Evolutionary conservation across 2,888 invertebrate species (phyloP), one percentile per base, ranked within the genome.

Genomic region (Trissolcus japonicus): DNA sequence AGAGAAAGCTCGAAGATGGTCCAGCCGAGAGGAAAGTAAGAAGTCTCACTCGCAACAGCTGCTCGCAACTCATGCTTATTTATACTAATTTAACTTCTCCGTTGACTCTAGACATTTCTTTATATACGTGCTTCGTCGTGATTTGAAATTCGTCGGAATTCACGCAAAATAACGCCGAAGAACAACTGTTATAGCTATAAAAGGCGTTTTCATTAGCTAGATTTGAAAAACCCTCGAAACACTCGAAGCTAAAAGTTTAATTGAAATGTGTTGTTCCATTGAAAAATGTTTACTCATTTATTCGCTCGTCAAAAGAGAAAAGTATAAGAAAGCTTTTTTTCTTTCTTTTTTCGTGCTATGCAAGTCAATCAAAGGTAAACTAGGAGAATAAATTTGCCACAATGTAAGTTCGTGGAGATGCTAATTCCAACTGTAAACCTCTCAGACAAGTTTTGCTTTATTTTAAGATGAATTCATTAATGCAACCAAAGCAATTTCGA

Each of bases 31-130:
- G 63, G 50, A 71, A 81, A 74, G 69, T 72, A 57, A 61, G 71
- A 50, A 62, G 61, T 68, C 78, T 79, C 9, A 35, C 35, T 35
- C 60, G 73, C 79, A 83, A 81, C 83, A 83, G 83, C 83, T 83
- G 83, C 82, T 83, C 78, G 80, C 78, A 80, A 80, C 80, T 81
- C 80, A 75, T 80, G 78, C 79, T 79, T 83, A 83, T 84, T 83
- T 84, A 83, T 83, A 81, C 82, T 81, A 83, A 82, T 83, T 83
- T 82, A 82, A 84, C 81, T 80, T 80, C 80, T 80, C 73, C 75
- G 76, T 76, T 73, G 76, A 72, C 79, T 76, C 61, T 48, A 46
- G 63, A 60, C 54, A 63, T 78, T 78, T 78, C 75, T 78, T 78
- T 71, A 57, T 74, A 59, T 71, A 43, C 43, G 57, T 60, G 48